Percentiles rank a stretch among this genome's conserved stretches.
Conservation (phyloP, 2,113 vertebrate genomes). For the Chlorodrepanis virens region DNA sequence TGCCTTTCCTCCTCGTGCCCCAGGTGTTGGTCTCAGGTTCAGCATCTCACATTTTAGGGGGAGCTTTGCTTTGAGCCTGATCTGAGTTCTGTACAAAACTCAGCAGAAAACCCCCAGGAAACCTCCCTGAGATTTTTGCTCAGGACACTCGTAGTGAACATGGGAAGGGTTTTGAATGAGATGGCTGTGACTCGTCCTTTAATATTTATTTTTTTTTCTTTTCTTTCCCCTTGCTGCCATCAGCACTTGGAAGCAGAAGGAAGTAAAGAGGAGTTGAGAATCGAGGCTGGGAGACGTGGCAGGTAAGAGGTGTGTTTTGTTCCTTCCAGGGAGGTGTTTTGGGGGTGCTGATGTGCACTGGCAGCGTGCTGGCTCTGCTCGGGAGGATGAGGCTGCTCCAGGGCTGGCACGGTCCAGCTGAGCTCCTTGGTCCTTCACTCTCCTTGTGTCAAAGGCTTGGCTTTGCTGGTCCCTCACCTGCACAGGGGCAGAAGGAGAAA, state of each 20-base stretch:
- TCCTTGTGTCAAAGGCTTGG: background rate
- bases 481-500: background rate
- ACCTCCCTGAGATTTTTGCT: background rate
- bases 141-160: background rate
- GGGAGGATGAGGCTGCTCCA: background rate
- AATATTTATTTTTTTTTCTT: background rate
- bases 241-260: conserved; percentile 51
- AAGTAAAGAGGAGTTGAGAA: conserved; percentile 36
- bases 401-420: background rate
- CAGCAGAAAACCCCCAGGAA: background rate
- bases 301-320: conserved; percentile 63
- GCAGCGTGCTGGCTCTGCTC: background rate
- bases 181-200: background rate
- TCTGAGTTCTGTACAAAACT: background rate
- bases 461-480: background rate
- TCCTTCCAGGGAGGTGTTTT: background rate
- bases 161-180: background rate
- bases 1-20: fast-evolving
- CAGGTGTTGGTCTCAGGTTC: background rate
- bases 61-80: background rate
- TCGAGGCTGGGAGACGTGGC: conserved; percentile 37
- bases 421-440: background rate
- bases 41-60: background rate
- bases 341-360: background rate
- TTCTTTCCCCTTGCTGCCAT: background rate